Evolutionary conservation across 2,113 vertebrate species (phyloP), one percentile per base, ranked within the genome.

Genomic region (Bagarius yarrelli): DNA sequence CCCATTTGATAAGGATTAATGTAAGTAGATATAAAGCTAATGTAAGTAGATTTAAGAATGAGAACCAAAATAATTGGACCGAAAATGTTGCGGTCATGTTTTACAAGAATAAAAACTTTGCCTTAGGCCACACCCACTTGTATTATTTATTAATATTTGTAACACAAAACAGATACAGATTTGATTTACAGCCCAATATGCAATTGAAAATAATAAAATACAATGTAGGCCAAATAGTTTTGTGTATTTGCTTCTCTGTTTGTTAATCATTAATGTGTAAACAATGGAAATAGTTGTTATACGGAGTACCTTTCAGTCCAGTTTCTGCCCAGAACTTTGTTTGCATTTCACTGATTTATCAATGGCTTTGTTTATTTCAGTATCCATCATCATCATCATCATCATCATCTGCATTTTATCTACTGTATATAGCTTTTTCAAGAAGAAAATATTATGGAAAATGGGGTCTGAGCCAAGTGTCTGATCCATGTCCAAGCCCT

Each of bases 371-470:
- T 55, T 73, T 73, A 55, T 55, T 32, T 73, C 50, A 32, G 52
- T 32, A 55, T 23, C 18, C 27, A 55, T 73, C 27, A 55, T 53
- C 70, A 73, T 73, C 52, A 55, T 73, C 52, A 55, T 73, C 44
- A 47, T 47, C 44, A 55, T 73, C 70, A 73, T 73, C 50, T 72
- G 70, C 12, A 73, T 55, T 32, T 73, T 53, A 73, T 55, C 27
- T 23, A 34, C 16, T 55, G 50, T 52, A 34, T 55, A 55, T 73
- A 23, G 23, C 25, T 2, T n/a, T 16, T 50, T 47, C 2, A 14
- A 70, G 67, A 50, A 70, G 25, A 72, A 72, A 52, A 30, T 27
- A 52, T 30, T 47, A 50, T 63, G 59, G 75, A 61, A 79, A 79
- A 53, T 79, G n/a, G 18, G 4, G 57, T 36, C 52, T 13, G n/a